Conservation (phyloP, 1,140 invertebrate species). For the Copidosoma floridanum region DNA sequence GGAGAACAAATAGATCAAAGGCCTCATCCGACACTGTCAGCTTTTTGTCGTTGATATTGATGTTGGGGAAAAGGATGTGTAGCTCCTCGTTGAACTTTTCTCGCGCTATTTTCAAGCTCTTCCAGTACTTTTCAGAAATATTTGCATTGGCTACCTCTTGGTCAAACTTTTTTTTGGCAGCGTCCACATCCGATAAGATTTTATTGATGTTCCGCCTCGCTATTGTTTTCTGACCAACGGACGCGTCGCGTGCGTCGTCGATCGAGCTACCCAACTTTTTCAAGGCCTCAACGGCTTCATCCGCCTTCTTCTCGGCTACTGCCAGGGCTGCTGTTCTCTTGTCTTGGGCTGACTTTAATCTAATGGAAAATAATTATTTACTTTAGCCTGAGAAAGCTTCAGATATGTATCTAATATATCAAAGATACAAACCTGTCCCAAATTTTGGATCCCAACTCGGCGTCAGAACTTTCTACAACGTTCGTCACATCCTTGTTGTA, state of each 20-base stretch:
- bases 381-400: too few relatives aligned
- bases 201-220: conserved; percentile 62
- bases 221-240: conserved; percentile 53
- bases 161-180: conserved; percentile 61
- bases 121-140: conserved; percentile 71
- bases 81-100: conserved; percentile 72
- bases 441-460: conserved; percentile 53
- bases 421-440: conserved; percentile 57
- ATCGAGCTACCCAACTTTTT: conserved; percentile 46
- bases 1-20: conserved; percentile 68
- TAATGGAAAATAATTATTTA: conserved; percentile 24
- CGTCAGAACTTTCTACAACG: conserved; percentile 60
- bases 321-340: conserved; percentile 56
- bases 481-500: conserved; percentile 64
- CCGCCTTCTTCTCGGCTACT: conserved; percentile 55
- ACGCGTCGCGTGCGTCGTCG: conserved; percentile 56
- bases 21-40: conserved; percentile 64
- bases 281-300: conserved; percentile 38
- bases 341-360: conserved; percentile 61
- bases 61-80: conserved; percentile 68
- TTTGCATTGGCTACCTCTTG: conserved; percentile 58
- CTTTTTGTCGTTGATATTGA: conserved; percentile 66
- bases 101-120: conserved; percentile 65
- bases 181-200: conserved; percentile 62
- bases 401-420: too few relatives aligned